A percentile compares a stretch with the other conserved stretches of the same genome.
Evolutionary conservation across 2,888 invertebrate genomes (phyloP).

Genomic region (Muschampia plurimacula): DNA sequence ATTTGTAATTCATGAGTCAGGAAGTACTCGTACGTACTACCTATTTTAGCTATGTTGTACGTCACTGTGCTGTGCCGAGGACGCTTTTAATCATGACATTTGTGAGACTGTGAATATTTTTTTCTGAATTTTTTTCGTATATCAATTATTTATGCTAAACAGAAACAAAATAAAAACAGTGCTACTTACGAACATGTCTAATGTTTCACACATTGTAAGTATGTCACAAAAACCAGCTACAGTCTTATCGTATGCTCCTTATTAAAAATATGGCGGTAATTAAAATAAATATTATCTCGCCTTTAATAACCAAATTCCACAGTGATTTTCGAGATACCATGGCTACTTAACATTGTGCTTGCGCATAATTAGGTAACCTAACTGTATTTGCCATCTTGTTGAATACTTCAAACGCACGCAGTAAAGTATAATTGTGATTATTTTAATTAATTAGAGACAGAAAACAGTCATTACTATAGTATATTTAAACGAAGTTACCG

Average conservation of each 20-base stretch:
- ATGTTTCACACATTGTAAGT: constrained; percentile 52
- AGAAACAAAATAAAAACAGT: constrained; percentile 3
- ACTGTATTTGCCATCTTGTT: constrained; percentile 43
- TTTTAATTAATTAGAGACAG: constrained; percentile 35
- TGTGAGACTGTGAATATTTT: too few relatives aligned
- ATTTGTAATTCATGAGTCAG: too few relatives aligned
- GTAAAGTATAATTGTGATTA: constrained; percentile 27
- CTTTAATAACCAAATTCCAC: constrained; percentile 35
- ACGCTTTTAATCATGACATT: too few relatives aligned
- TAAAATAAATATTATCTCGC: constrained; percentile 39
- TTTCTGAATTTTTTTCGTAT: too few relatives aligned
- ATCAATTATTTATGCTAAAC: too few relatives aligned
- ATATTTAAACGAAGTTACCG: constrained; percentile 20
- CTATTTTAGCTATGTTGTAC: too few relatives aligned
- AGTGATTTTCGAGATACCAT: constrained; percentile 32
- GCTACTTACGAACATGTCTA: constrained; percentile 38
- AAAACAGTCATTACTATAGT: constrained; percentile 25
- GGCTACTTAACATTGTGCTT: constrained; percentile 37
- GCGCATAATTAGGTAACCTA: constrained; percentile 41
- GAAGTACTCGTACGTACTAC: too few relatives aligned
- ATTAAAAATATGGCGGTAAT: constrained; percentile 39
- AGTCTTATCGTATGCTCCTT: constrained; percentile 31
- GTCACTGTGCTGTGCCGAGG: too few relatives aligned
- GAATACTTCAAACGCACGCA: constrained; percentile 37
- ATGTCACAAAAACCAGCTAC: constrained; percentile 39